Conservation (phyloP, 2,797 vertebrate genomes). For the Kryptopterus vitreolus region DNA sequence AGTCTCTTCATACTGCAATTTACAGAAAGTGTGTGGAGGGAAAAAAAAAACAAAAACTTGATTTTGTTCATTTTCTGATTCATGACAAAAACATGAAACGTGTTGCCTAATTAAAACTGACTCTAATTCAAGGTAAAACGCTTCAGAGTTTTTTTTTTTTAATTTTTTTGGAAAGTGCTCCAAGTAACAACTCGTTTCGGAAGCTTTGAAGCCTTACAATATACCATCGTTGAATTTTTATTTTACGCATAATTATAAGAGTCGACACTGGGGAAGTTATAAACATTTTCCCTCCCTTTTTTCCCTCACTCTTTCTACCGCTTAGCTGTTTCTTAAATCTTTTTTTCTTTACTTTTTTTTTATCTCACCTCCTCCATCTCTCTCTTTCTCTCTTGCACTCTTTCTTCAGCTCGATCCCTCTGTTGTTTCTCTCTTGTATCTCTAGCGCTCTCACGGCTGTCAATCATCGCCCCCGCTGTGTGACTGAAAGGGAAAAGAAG, state of each 20-base stretch:
- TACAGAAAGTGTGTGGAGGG: background rate
- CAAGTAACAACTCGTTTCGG: background rate
- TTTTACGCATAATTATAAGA: background rate
- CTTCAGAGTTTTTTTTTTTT: background rate
- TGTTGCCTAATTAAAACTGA: background rate
- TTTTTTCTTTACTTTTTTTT: background rate
- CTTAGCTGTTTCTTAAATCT: background rate
- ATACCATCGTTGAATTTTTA: background rate
- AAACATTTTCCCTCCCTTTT: background rate
- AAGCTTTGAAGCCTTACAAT: background rate
- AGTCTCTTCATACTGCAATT: no score
- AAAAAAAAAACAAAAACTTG: background rate
- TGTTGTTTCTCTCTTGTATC: conserved; percentile 15
- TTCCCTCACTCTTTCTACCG: background rate
- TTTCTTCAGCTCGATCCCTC: background rate
- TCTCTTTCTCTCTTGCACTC: conserved; percentile 4
- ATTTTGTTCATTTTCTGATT: background rate
- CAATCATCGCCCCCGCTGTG: conserved; percentile 25
- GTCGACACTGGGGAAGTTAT: background rate
- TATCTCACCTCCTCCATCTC: background rate
- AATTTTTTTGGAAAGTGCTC: background rate
- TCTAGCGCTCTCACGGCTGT: background rate
- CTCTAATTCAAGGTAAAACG: background rate
- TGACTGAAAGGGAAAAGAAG: conserved; percentile 18
- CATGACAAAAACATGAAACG: background rate